phyloP scores from a whole-genome alignment of 2,113 vertebrate species.

The Ailuropoda melanoleuca region DNA sequence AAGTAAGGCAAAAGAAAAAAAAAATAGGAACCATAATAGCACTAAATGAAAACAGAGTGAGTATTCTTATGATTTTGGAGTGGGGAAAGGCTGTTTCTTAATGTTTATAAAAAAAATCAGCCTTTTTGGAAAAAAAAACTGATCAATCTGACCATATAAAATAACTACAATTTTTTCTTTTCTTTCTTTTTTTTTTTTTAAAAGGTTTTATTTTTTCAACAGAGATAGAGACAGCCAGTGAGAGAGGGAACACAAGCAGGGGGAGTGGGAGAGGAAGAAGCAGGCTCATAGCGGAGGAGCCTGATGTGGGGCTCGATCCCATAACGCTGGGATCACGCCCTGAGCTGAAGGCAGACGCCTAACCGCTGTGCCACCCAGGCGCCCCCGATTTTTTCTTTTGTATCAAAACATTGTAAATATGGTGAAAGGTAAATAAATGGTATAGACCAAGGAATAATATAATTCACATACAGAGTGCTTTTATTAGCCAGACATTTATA shows the following conservation, averaged over 20 bases:
- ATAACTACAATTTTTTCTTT: slow-evolving; percentile 38
- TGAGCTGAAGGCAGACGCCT: too few species aligned
- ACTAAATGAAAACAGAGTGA: neutral
- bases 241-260: too few species aligned
- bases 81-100: neutral
- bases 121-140: neutral
- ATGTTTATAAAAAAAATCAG: neutral
- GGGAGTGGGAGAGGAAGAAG: too few species aligned
- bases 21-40: neutral
- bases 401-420: neutral
- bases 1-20: neutral
- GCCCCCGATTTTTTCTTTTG: too few species aligned
- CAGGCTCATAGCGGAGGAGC: too few species aligned
- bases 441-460: neutral
- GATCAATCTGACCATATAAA: neutral
- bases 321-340: too few species aligned
- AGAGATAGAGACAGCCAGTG: too few species aligned
- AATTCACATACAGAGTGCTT: neutral
- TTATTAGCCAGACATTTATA: neutral
- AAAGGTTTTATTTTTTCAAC: too few species aligned
- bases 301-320: too few species aligned
- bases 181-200: too few species aligned
- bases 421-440: neutral
- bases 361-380: too few species aligned
- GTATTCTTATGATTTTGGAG: neutral